phyloP scores from a whole-genome alignment of 2,888 invertebrate species.

The Machimus rusticus region DNA sequence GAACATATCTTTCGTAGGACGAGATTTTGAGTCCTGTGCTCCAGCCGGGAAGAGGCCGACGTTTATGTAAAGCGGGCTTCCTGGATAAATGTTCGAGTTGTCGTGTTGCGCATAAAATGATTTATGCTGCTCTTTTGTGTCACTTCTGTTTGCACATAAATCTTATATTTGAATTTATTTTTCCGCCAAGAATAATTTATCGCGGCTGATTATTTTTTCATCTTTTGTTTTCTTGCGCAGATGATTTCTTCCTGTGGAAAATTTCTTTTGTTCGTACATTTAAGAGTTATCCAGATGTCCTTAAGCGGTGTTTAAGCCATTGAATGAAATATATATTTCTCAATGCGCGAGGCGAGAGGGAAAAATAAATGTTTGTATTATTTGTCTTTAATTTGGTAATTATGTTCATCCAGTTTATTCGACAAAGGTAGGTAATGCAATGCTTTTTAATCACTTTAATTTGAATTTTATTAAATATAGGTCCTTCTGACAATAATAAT shows the following conservation, averaged over 20 bases:
- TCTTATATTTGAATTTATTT: constrained; percentile 47
- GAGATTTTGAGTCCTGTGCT: background rate
- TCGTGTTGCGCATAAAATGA: constrained; percentile 44
- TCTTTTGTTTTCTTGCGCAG: constrained; percentile 25
- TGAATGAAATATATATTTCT: background rate
- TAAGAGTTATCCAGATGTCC: background rate
- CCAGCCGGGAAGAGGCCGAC: background rate
- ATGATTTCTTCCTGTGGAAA: constrained; percentile 26
- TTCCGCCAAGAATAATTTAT: constrained; percentile 47
- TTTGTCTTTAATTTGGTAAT: background rate
- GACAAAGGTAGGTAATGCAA: background rate
- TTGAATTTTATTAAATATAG: background rate
- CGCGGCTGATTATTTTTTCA: constrained; percentile 46
- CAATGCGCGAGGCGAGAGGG: background rate
- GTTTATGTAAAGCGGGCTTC: constrained; percentile 17
- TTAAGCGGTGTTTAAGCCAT: background rate
- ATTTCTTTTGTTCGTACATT: background rate
- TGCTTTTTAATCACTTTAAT: background rate
- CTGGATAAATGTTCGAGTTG: constrained; percentile 38
- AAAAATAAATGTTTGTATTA: background rate
- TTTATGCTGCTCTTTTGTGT: constrained; percentile 46
- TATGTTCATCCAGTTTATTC: background rate
- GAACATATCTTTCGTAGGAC: constrained; percentile 11
- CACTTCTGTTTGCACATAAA: constrained; percentile 47
- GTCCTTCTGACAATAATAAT: no score